Conservation (phyloP, 1,140 invertebrate species). For the Cydia amplana region DNA sequence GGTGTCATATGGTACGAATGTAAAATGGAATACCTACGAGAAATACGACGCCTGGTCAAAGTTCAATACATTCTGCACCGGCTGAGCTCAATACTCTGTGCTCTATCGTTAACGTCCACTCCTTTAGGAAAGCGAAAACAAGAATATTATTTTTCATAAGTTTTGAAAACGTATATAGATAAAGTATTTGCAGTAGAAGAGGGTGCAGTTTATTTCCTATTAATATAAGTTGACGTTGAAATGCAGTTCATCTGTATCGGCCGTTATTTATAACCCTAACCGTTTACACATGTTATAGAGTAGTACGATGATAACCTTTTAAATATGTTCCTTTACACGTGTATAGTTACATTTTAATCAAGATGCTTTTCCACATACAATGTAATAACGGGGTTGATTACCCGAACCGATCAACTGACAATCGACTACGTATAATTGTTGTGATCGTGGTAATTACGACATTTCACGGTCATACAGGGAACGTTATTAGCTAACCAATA, state of each 20-base stretch:
- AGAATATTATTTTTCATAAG: not conserved
- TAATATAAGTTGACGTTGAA: too few relatives aligned
- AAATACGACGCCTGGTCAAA: conserved; percentile 39
- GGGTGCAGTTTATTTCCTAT: too few relatives aligned
- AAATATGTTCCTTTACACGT: not conserved
- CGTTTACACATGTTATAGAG: not conserved
- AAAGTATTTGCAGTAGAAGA: too few relatives aligned
- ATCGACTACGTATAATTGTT: conserved; percentile 4
- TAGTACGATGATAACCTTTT: conserved; percentile 17
- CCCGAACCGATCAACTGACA: conserved; percentile 8
- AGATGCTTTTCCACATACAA: not conserved
- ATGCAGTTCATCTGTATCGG: too few relatives aligned
- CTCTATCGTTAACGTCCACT: not conserved
- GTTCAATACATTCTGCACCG: conserved; percentile 32
- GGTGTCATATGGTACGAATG: conserved; percentile 38
- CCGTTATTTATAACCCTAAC: too few relatives aligned
- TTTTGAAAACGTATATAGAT: not conserved
- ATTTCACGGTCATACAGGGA: conserved; percentile 8
- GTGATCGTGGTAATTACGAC: not conserved
- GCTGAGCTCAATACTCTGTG: conserved; percentile 15
- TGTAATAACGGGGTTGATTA: conserved; percentile 23
- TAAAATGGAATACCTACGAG: conserved; percentile 39
- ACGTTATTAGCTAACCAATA: conserved; percentile 18
- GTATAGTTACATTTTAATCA: conserved; percentile 3
- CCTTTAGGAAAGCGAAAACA: not conserved